phyloP scores from a whole-genome alignment of 2,888 invertebrate species.

The Synergus umbraculus region DNA sequence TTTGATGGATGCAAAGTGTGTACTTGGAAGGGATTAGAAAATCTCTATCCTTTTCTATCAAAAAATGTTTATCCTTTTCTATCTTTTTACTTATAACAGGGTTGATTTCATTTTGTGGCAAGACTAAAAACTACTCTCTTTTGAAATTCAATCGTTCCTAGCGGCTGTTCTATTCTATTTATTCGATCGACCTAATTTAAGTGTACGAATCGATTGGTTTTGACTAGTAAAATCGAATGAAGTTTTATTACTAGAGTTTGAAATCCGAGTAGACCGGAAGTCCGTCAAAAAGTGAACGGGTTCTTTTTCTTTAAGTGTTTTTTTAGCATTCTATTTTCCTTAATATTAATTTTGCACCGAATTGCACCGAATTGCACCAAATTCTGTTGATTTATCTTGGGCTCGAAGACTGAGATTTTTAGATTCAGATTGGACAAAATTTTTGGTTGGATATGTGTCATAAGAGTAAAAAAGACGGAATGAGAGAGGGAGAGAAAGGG shows the following conservation, averaged over 20 bases:
- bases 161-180: background rate
- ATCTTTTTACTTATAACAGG: no score
- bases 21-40: no score
- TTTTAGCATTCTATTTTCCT: background rate
- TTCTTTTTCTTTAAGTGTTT: no score
- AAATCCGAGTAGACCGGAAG: no score
- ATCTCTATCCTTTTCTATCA: no score
- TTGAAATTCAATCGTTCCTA: background rate
- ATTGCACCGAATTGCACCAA: no score
- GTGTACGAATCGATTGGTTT: conserved; percentile 2
- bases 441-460: background rate
- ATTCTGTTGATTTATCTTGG: background rate
- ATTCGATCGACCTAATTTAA: conserved; percentile 24
- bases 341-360: no score
- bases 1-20: no score
- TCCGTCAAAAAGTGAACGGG: no score
- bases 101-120: background rate
- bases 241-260: no score
- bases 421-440: background rate
- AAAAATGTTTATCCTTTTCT: no score
- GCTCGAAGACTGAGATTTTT: background rate
- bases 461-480: background rate
- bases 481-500: background rate
- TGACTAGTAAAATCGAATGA: background rate
- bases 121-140: background rate